phyloP scores from a whole-genome alignment of 2,113 vertebrate genomes.

The Cepphus grylle region DNA sequence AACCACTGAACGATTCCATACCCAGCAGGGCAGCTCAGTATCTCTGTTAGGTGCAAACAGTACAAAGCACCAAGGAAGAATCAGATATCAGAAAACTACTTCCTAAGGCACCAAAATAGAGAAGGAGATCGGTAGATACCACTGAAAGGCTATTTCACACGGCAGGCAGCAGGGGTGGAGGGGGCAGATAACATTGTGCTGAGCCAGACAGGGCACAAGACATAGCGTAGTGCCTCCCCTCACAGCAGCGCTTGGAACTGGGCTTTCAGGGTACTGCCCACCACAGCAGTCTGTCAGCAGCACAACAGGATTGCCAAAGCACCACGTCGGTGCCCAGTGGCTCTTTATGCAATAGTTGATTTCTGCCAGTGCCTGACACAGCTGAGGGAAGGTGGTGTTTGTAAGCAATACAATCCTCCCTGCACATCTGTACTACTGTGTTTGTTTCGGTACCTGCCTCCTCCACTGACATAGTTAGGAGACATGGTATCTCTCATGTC shows the following conservation, averaged over 20 bases:
- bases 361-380: neutral
- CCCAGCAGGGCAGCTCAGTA: neutral
- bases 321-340: neutral
- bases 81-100: neutral
- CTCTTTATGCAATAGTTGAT: neutral
- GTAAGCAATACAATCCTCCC: neutral
- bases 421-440: neutral
- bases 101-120: neutral
- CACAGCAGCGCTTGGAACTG: neutral
- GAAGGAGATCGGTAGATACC: no score
- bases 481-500: neutral
- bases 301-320: neutral
- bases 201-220: neutral
- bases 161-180: neutral
- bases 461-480: neutral
- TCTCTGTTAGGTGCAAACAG: neutral
- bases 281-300: neutral
- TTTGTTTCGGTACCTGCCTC: neutral
- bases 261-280: neutral
- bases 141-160: neutral
- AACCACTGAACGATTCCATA: accelerated
- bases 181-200: neutral
- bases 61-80: neutral
- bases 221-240: accelerated
- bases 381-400: neutral